phyloP scores from a whole-genome alignment of 1,140 invertebrate species.

The Neodiprion fabricii region DNA sequence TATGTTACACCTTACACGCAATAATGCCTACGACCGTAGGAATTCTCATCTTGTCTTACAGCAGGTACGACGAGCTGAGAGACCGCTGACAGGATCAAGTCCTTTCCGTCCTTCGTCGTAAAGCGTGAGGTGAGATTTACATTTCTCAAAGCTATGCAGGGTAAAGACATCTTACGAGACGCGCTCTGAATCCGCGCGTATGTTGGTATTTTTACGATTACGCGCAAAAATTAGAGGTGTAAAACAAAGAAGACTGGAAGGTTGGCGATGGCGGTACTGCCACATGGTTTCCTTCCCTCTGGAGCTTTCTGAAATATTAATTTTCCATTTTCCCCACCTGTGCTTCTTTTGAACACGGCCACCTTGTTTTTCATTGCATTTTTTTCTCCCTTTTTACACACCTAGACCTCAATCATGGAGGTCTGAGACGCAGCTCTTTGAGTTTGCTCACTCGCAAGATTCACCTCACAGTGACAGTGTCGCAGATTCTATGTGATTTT shows the following conservation, averaged over 20 bases:
- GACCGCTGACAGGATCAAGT: not conserved
- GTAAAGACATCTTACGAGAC: too few species aligned
- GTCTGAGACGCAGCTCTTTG: constrained; percentile 19
- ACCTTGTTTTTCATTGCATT: constrained; percentile 29
- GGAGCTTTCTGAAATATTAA: constrained; percentile 22
- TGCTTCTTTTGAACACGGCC: constrained; percentile 16
- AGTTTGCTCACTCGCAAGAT: constrained; percentile 25
- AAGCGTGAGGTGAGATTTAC: not conserved
- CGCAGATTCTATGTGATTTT: constrained; percentile 21
- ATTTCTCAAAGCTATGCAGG: too few species aligned
- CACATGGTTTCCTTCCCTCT: constrained; percentile 8
- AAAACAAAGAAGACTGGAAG: not conserved
- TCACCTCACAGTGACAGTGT: constrained; percentile 15
- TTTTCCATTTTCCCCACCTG: constrained; percentile 26
- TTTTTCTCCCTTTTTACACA: constrained; percentile 17
- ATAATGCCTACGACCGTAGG: too few species aligned
- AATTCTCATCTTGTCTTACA: not conserved
- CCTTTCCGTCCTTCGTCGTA: not conserved
- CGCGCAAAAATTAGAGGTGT: not conserved
- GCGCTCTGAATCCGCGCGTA: too few species aligned
- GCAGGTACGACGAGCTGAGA: not conserved
- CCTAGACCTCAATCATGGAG: constrained; percentile 22
- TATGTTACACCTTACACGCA: not conserved
- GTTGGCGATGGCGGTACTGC: not conserved
- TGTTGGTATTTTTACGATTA: not conserved